Conservation (phyloP, 2,113 vertebrate species). For the Panthera leo region DNA sequence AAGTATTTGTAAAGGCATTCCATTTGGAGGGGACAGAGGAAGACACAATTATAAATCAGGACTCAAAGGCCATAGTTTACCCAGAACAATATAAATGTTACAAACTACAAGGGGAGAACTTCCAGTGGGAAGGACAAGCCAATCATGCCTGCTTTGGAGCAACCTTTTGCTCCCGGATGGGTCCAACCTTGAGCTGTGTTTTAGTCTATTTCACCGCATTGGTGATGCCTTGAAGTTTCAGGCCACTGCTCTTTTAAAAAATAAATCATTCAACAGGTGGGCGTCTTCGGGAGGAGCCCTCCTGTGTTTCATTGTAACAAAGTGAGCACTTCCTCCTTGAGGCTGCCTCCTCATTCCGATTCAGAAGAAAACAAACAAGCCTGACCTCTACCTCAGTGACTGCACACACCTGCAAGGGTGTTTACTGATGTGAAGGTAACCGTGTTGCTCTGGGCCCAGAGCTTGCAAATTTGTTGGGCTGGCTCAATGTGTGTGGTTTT, state of each 20-base stretch:
- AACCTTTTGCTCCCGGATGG: not conserved
- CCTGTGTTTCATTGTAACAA: constrained; percentile 16
- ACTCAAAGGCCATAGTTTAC: constrained; percentile 8
- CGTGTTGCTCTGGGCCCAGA: not conserved
- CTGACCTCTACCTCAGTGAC: not conserved
- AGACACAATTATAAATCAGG: constrained; percentile 21
- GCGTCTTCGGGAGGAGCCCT: constrained; percentile 66
- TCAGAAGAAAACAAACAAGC: constrained; percentile 69
- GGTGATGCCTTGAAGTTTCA: constrained; percentile 63
- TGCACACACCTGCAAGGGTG: not conserved
- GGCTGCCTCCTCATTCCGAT: constrained; percentile 44
- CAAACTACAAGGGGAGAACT: not conserved
- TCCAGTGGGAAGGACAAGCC: constrained; percentile 40
- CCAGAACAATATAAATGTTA: not conserved
- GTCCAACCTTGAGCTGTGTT: not conserved
- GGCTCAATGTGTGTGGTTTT: not conserved
- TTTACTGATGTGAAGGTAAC: not conserved
- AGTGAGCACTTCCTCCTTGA: constrained; percentile 60
- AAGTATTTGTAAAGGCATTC: not conserved
- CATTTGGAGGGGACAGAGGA: not conserved
- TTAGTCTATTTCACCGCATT: constrained; percentile 34
- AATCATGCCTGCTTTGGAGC: not conserved
- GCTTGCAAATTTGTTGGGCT: not conserved
- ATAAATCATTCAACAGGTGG: constrained; percentile 67
- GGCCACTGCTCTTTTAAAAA: constrained; percentile 70